Evolutionary conservation across 1,140 invertebrate species (phyloP).

Genomic region (Lordiphosa stackelbergi): DNA sequence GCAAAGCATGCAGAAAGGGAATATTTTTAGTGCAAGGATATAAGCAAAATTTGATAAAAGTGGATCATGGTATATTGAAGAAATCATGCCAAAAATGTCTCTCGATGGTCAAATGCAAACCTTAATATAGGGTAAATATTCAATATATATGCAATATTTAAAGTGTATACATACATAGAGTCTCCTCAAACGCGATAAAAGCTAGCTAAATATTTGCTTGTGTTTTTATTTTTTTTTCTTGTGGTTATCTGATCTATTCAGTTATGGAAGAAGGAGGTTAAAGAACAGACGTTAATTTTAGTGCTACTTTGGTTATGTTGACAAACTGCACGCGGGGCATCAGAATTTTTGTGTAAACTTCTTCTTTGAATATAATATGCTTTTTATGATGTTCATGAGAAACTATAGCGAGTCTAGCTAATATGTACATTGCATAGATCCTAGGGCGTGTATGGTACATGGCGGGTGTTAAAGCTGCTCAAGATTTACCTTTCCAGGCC

Average conservation of each 20-base stretch:
- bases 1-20: too few species aligned
- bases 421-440: conserved; percentile 2
- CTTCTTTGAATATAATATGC: conserved; percentile 65
- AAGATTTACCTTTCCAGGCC: conserved; percentile 29
- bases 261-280: conserved; percentile 24
- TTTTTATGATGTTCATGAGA: neutral
- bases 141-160: too few species aligned
- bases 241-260: conserved; percentile 19
- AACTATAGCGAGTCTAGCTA: neutral
- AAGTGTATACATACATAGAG: too few species aligned
- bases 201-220: too few species aligned
- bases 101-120: too few species aligned
- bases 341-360: conserved; percentile 58
- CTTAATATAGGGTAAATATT: too few species aligned
- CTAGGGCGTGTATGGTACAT: conserved; percentile 1
- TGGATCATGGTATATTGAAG: too few species aligned
- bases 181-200: too few species aligned
- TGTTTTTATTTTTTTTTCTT: neutral
- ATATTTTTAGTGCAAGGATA: too few species aligned
- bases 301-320: conserved; percentile 55
- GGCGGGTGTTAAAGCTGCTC: too few species aligned
- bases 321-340: conserved; percentile 68
- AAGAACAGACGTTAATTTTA: conserved; percentile 42
- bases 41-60: too few species aligned
- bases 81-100: too few species aligned